Base-by-base conservation (phyloP, 2,797 vertebrate species). In the Lepilemur ruficaudatus region DNA sequence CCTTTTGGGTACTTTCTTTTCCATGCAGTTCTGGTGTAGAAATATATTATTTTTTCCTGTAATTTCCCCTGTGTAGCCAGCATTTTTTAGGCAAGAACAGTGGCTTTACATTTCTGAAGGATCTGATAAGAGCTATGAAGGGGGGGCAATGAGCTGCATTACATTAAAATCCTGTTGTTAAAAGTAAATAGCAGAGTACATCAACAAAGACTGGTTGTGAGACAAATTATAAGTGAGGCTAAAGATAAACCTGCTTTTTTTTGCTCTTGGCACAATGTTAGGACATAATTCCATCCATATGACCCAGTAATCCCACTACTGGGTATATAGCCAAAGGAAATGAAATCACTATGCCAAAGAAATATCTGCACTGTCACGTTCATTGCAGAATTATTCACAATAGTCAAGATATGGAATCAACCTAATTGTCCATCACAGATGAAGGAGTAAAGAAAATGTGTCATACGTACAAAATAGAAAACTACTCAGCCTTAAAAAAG, bases 161-260 rank as follows among this genome's bases (percentile, higher is more conserved):
- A 89, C 93, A 93, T 95, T 79, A 86, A 89, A 89, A 76, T 80
- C 63, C 41, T 84, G 59, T 70, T 94, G 61, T 35, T 92, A 46
- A 52, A 94, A 86, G 75, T 38, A 82, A 91, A 82, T 9, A 92
- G 87, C 93, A 94, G 90, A 95, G 43, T 76, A 7, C 35, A n/a
- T 22, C 32, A 23, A 79, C 8, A 52, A 48, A 43, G 61, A 41
- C 22, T 5, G 52, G n/a, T 32, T 22, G 30, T 48, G 75, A 91
- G 41, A 41, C 11, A 46, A 78, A 90, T 63, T 69, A 70, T 55
- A n/a, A 20, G 82, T 57, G 61, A 6, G 57, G 90, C n/a, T 89
- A 65, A 55, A 89, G 69, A 63, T 32, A 35, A 1, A 50, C 18
- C 46, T 41, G 25, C 6, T 32, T 83, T 80, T 80, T 89, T 82